phyloP scores from a whole-genome alignment of 2,797 vertebrate genomes.

The Takifugu rubripes region DNA sequence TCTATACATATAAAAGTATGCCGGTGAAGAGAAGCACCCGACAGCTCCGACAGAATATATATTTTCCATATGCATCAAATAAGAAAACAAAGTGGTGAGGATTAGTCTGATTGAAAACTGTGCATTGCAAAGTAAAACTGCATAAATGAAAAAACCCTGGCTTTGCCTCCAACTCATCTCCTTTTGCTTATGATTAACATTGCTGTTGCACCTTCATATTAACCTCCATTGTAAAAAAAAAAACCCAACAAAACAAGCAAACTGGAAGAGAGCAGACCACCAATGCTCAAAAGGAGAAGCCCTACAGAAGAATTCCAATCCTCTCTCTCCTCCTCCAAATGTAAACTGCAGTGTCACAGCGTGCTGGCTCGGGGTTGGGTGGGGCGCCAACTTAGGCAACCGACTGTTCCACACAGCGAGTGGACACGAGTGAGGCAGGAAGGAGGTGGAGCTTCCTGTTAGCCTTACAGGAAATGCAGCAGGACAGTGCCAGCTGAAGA shows the following conservation, averaged over 20 bases:
- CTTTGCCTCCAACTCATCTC: constrained; percentile 19
- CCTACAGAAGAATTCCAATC: background rate
- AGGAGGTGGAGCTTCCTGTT: constrained; percentile 65
- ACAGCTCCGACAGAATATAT: constrained; percentile 53
- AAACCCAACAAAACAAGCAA: constrained; percentile 17
- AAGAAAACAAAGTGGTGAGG: constrained; percentile 39
- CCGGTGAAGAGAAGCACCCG: constrained; percentile 63
- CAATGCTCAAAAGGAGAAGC: constrained; percentile 33
- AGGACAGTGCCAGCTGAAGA: constrained; percentile 42
- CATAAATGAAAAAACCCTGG: constrained; percentile 28
- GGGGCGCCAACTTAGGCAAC: constrained; percentile 8
- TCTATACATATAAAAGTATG: constrained; percentile 74
- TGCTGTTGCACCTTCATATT: constrained; percentile 38
- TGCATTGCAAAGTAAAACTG: constrained; percentile 49
- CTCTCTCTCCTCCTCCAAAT: constrained; percentile 18
- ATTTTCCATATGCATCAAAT: constrained; percentile 36
- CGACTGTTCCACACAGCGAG: constrained; percentile 22
- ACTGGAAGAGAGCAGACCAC: constrained; percentile 3
- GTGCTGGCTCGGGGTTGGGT: background rate
- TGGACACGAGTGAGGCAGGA: constrained; percentile 44
- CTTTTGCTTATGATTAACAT: constrained; percentile 18
- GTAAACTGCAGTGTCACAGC: constrained; percentile 43
- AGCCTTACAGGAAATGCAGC: constrained; percentile 52
- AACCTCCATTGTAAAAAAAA: constrained; percentile 22
- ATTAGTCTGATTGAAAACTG: constrained; percentile 65